phyloP scores from a whole-genome alignment of 1,140 invertebrate genomes.

The Pseudomyrmex pallidus region DNA sequence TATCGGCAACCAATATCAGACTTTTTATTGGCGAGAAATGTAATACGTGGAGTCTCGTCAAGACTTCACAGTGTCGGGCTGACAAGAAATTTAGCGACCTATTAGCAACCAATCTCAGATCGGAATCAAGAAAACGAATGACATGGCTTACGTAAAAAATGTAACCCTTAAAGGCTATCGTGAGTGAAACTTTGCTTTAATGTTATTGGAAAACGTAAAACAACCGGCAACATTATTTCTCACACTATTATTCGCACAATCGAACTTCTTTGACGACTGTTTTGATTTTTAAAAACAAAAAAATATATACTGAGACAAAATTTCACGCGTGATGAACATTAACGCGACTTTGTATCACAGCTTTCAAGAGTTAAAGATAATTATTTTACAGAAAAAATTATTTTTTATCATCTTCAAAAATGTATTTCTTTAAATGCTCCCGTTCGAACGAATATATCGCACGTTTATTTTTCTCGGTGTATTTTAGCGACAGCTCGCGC shows the following conservation, averaged over 20 bases:
- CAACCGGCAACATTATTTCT: no score
- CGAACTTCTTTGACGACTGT: no score
- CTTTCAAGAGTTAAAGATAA: no score
- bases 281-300: no score
- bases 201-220: background rate
- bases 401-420: background rate
- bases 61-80: constrained; percentile 8
- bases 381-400: no score
- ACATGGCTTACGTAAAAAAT: background rate
- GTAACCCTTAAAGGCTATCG: no score
- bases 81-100: background rate
- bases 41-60: constrained; percentile 12
- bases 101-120: constrained; percentile 25
- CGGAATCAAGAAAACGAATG: constrained; percentile 8
- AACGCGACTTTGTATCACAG: no score
- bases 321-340: no score
- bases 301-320: no score
- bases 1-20: constrained; percentile 50
- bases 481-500: background rate
- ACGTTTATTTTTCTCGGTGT: background rate
- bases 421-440: background rate
- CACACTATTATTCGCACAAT: no score
- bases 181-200: no score
- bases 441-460: background rate
- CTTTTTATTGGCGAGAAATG: constrained; percentile 40